Evolutionary conservation across 2,888 invertebrate genomes (phyloP).

Genomic region (Ectobius pallidus): DNA sequence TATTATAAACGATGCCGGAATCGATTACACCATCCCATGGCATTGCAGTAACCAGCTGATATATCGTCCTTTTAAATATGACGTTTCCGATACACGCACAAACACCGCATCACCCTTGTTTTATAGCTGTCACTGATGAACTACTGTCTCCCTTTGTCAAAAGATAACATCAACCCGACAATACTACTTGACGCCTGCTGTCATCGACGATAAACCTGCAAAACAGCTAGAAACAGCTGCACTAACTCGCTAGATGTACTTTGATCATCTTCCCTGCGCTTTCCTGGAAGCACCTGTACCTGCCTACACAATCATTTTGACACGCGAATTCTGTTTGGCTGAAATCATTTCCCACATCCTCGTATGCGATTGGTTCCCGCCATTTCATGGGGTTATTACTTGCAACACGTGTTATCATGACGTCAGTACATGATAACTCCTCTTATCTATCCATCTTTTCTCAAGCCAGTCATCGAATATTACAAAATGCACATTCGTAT

Average conservation of each 20-base stretch:
- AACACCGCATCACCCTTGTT: not conserved
- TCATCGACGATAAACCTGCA: not conserved
- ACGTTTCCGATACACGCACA: not conserved
- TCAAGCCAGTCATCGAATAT: no score
- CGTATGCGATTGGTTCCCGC: conserved; percentile 38
- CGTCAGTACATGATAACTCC: no score
- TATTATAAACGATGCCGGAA: no score
- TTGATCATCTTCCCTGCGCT: no score
- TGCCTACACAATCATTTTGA: not conserved
- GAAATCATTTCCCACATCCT: conserved; percentile 25
- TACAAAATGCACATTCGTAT: no score
- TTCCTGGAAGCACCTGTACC: conserved; percentile 29
- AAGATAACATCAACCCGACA: not conserved
- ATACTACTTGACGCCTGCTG: not conserved
- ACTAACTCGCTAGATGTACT: no score
- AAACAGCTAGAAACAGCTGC: not conserved
- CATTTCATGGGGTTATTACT: conserved; percentile 17
- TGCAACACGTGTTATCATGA: conserved; percentile 35
- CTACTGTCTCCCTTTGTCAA: not conserved
- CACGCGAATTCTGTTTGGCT: conserved; percentile 36
- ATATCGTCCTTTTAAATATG: not conserved
- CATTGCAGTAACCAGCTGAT: conserved; percentile 1
- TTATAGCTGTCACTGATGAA: not conserved
- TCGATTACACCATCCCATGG: no score
- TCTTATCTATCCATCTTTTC: no score